Base-by-base conservation (phyloP, 2,113 vertebrate species). In the Xyliphius kryptos region DNA sequence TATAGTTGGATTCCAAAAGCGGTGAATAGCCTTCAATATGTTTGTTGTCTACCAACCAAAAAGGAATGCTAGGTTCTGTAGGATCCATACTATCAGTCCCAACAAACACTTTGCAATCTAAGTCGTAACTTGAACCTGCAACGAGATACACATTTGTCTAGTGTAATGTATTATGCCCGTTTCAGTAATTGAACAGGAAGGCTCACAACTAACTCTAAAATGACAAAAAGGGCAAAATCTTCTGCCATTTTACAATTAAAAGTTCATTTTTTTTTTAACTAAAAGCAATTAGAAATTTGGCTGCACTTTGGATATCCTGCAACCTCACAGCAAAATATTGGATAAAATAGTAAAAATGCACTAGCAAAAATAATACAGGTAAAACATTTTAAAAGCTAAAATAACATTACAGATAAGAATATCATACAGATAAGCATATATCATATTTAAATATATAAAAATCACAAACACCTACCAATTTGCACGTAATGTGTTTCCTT, bases 391-490 rank as follows among this genome's bases (percentile, higher is more conserved):
- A 1, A 32, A 32, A 3, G 1, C 20, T 51, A 22, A 51, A 22
- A 22, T 8, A 32, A 32, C 26, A 32, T 32, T 32, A 32, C 26
- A 32, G 26, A 32, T 32, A 32, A 20, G 0, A n/a, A 10, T 49
- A 26, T 22, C n/a, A n/a, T n/a, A n/a, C n/a, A n/a, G 26, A 32
- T 32, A 32, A 20, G 0, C n/a, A 10, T 49, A 26, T 22, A 21
- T 11, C 12, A 22, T 26, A 32, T 22, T 37, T 8, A 15, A 11
- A 5, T 40, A 38, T 17, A 48, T 14, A 11, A 52, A 22, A 43
- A 36, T 51, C 14, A 11, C 22, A 16, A 19, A 26, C 17, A 74
- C 82, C 79, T 53, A 69, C 85, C 83, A 2, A 81, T 54, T 74
- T 74, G 46, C 5, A 82, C 85, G 8, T 10, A 1, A 8, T 74